Conservation (phyloP, 1,140 invertebrate genomes). For the Drosophila varians region DNA sequence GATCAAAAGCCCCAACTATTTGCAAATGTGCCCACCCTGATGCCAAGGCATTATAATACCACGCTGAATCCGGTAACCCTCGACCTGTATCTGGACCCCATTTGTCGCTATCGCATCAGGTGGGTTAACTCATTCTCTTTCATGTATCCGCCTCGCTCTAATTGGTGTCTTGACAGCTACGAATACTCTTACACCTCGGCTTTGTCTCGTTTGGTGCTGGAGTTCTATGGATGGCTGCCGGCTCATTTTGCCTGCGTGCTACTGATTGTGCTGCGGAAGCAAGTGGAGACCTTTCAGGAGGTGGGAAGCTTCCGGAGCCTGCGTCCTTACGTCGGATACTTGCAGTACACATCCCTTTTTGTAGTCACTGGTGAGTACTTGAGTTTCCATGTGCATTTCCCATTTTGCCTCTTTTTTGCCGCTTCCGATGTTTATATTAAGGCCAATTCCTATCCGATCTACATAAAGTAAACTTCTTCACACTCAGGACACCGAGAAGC, state of each 20-base stretch:
- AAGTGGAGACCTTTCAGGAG: constrained; percentile 56
- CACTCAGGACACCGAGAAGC: too few relatives aligned
- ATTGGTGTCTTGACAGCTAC: constrained; percentile 46
- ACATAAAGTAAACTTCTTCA: too few relatives aligned
- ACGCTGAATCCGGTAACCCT: constrained; percentile 81
- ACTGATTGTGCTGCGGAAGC: constrained; percentile 68
- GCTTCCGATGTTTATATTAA: too few relatives aligned
- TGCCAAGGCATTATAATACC: constrained; percentile 76
- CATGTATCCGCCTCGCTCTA: neutral
- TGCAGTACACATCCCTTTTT: constrained; percentile 69
- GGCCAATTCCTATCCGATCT: too few relatives aligned
- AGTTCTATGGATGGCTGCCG: constrained; percentile 78
- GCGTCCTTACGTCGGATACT: constrained; percentile 53
- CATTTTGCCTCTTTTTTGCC: too few relatives aligned
- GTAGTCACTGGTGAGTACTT: constrained; percentile 63
- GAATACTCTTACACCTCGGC: constrained; percentile 71
- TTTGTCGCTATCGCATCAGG: constrained; percentile 86
- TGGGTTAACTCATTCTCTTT: constrained; percentile 42
- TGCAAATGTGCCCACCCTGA: constrained; percentile 84
- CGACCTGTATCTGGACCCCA: constrained; percentile 85
- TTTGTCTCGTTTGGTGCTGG: constrained; percentile 59
- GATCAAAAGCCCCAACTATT: constrained; percentile 82
- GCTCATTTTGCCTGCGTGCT: constrained; percentile 74
- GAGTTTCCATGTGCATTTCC: too few relatives aligned
- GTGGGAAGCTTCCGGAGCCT: constrained; percentile 59